Conservation (phyloP, 2,113 vertebrate species). For the Lamprologus callipterus region DNA sequence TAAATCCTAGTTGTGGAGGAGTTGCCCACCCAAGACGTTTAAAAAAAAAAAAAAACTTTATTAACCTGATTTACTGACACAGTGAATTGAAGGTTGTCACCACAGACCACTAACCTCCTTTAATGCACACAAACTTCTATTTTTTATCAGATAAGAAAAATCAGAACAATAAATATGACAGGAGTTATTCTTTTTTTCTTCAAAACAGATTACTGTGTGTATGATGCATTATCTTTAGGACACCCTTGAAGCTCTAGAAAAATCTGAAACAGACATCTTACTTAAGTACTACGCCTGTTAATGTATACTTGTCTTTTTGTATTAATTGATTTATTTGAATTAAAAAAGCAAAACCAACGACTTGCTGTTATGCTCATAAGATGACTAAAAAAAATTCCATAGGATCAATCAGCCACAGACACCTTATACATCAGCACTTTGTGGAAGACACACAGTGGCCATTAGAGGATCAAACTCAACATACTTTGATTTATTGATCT, state of each 20-base stretch:
- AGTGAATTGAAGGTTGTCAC: not conserved
- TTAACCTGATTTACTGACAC: not conserved
- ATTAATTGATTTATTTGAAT: not conserved
- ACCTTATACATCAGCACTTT: not conserved
- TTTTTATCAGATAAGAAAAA: not conserved
- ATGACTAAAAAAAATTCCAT: not conserved
- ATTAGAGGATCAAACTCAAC: slow-evolving; percentile 2
- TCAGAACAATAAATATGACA: not conserved
- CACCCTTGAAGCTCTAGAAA: not conserved
- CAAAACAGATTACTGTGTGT: not conserved
- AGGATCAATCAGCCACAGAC: not conserved
- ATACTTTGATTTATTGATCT: slow-evolving; percentile 17
- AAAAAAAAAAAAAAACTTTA: not conserved
- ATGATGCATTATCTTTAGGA: not conserved
- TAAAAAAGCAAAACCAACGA: fast-evolving
- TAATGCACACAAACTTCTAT: not conserved
- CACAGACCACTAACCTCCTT: not conserved
- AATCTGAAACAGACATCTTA: not conserved
- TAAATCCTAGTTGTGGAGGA: not conserved
- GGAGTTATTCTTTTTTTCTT: not conserved
- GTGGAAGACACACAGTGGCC: not conserved
- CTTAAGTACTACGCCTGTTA: not conserved
- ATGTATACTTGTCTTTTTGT: not conserved
- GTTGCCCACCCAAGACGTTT: fast-evolving
- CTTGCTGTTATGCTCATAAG: not conserved